These are phyloP conservation scores for Elaphurus davidianus DNA, from an alignment of 2,113 vertebrate species.

Conservation along the genomic window DNA sequence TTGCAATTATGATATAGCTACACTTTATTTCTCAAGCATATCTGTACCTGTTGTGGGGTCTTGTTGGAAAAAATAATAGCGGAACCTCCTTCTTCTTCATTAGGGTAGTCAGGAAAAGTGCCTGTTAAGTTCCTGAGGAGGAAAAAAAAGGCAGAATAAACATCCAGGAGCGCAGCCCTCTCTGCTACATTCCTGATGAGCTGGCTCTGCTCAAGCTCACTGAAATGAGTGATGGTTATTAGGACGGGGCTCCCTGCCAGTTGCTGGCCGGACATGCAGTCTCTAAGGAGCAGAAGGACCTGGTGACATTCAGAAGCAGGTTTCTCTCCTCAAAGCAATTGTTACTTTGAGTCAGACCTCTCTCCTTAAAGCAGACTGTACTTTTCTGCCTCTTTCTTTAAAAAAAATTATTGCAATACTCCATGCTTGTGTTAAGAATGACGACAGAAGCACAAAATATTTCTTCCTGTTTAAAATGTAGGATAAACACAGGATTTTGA, in stretches of 20 bases:
- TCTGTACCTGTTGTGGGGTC: constrained; percentile 85
- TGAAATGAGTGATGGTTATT: not conserved
- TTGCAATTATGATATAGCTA: accelerated
- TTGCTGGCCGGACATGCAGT: accelerated
- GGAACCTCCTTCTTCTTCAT: constrained; percentile 84
- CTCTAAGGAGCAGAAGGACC: not conserved
- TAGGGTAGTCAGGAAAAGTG: constrained; percentile 87
- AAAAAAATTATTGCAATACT: not conserved
- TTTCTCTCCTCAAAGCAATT: not conserved
- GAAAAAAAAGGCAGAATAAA: constrained; percentile 20
- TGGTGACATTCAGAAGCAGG: not conserved
- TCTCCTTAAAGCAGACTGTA: not conserved
- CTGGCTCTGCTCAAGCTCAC: not conserved
- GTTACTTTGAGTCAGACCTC: not conserved
- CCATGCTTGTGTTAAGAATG: constrained; percentile 30
- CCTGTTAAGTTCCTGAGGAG: constrained; percentile 83
- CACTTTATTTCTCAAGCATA: not conserved
- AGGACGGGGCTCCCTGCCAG: not conserved
- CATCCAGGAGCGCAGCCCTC: accelerated
- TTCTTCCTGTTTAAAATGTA: constrained; percentile 56
- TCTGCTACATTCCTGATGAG: accelerated
- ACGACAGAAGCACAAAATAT: constrained; percentile 39
- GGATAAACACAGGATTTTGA: constrained; percentile 47
- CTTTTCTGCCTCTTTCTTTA: not conserved
- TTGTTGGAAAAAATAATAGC: constrained; percentile 84